Base-by-base conservation (phyloP, 2,797 vertebrate species). In the Erethizon dorsatum region DNA sequence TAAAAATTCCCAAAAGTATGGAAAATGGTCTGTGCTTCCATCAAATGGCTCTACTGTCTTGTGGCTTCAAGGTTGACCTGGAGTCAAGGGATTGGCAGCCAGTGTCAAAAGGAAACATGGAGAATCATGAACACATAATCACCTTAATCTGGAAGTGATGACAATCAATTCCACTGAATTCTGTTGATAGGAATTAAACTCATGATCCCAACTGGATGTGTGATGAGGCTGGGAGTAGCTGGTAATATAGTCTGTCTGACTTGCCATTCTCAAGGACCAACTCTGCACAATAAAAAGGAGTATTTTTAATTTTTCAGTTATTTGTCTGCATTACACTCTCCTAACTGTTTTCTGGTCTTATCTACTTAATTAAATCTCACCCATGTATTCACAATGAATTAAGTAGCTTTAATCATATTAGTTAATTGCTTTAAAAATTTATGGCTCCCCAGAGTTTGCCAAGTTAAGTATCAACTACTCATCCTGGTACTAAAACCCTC, bases 371-470 rank as follows among this genome's bases (percentile, higher is more conserved):
- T 79, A 94, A 97, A 88, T 71, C 67, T 82, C 88, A 37, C 71
- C 75, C 61, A 56, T 65, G 45, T 63, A 86, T 67, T 94, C 57
- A 88, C 93, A 94, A 96, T 87, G 54, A 95, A 92, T 86, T 92
- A 95, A 96, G 45, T 14, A 92, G 45, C 61, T 86, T 67, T 97
- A 96, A 96, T 91, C 59, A 90, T 54, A 61, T 79, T 78, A 96
- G n/a, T 90, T 91, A 95, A 71, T 97, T 96, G 45, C 61, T 88
- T 28, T 75, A 83, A 88, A 80, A 67, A 69, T 83, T 31, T 84
- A 54, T 50, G 56, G 22, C 33, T 93, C 24, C 37, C 52, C 75
- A 91, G 24, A 75, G 20, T 88, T 52, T 91, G 63, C 61, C 63
- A 96, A 88, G 78, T 82, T 96, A 95, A 93, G 47, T 91, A 80